Evolutionary conservation across 2,113 vertebrate genomes (phyloP), one percentile per base, ranked within the genome.

Genomic region (Bothrops jararaca): DNA sequence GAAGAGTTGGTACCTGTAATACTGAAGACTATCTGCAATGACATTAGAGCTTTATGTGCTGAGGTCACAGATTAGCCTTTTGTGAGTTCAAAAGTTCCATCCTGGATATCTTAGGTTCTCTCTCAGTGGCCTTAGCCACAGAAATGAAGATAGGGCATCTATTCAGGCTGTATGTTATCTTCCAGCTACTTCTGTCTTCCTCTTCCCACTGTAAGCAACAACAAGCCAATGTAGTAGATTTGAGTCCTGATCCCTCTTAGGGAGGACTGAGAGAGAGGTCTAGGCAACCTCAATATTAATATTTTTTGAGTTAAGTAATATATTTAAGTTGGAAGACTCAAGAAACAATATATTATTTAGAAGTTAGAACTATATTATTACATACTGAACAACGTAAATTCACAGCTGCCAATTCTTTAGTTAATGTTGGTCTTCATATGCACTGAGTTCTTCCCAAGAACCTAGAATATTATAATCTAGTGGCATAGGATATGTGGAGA

Each of bases 111-210:
- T 22, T 29, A n/a, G 12, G 39, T 80, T 80, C 34, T 80, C 34
- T 42, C 18, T 22, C 88, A 80, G 18, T 45, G 58, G 53, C 34
- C 52, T 57, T 74, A 85, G 18, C 69, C 69, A 52, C 74, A 50
- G 74, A 56, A 69, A 92, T 54, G 74, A 92, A 92, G 88, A 92
- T 85, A 88, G 88, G 26, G 12, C 69, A 90, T 58, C 88, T 89
- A 22, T 45, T 92, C 23, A 7, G 39, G 11, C 69, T 92, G 42
- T 92, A n/a, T 57, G 11, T 56, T 45, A 26, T 89, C 42, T 92
- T 18, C 88, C 92, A 92, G 39, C 53, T 92, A 26, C 42, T 92
- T 56, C 15, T 58, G 10, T 85, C 69, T 39, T 80, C 74, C 34
- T 57, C 69, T 56, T 80, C 88, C 69, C 24, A 54, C 53, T 24